These are phyloP conservation scores for Ameiurus melas DNA, from an alignment of 2,113 vertebrate genomes.

Conservation along the genomic window DNA sequence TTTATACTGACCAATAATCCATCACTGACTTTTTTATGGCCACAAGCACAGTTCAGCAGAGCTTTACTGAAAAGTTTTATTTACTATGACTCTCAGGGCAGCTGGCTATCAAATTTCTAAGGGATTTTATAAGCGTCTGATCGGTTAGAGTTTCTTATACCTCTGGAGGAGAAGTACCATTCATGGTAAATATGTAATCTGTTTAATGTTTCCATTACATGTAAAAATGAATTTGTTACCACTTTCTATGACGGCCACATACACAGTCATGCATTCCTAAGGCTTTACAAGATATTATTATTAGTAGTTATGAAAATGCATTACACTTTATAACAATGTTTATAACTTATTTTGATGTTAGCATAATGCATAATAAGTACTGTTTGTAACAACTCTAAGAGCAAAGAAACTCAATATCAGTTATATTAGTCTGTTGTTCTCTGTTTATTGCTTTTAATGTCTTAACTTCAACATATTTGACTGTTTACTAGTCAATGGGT, in stretches of 20 bases:
- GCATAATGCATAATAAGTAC: neutral
- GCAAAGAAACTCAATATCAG: neutral
- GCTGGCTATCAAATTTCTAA: neutral
- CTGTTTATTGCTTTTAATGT: neutral
- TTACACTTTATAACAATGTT: neutral
- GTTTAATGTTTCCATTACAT: neutral
- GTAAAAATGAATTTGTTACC: neutral
- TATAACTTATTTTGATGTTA: neutral
- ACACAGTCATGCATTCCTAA: neutral
- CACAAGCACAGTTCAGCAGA: neutral
- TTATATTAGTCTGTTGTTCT: neutral
- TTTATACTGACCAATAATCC: slow-evolving; percentile 1
- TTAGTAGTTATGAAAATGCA: neutral
- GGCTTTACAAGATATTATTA: neutral
- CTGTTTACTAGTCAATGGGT: neutral
- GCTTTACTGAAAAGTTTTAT: neutral
- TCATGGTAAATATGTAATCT: neutral
- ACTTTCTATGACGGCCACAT: neutral
- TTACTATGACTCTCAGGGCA: neutral
- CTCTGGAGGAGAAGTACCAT: neutral
- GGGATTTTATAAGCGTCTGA: neutral
- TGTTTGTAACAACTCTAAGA: neutral
- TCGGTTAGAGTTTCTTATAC: neutral
- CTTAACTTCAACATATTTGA: neutral
- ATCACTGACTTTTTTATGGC: slow-evolving; percentile 8